These are phyloP conservation scores for Sebastes flavidus DNA, from an alignment of 2,797 vertebrate genomes.

Conservation along the genomic window DNA sequence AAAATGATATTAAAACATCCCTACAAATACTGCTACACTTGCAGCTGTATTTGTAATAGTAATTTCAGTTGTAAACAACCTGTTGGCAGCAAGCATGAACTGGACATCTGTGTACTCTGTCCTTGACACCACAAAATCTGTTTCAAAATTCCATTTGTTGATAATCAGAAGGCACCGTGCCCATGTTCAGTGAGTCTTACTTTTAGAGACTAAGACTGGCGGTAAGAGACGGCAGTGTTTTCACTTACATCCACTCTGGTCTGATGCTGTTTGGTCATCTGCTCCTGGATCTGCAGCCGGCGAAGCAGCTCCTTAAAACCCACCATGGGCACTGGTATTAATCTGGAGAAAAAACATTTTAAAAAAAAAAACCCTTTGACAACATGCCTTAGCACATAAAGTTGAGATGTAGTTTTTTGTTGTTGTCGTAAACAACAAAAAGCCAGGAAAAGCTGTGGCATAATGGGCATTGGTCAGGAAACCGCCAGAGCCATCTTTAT, in stretches of 20 bases:
- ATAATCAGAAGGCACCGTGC: background rate
- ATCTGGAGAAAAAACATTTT: conserved; percentile 71
- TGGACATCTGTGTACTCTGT: conserved; percentile 47
- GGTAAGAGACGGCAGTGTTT: background rate
- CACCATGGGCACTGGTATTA: conserved; percentile 98
- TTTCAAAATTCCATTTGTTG: conserved; percentile 20
- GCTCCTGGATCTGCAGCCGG: conserved; percentile 95
- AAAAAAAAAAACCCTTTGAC: background rate
- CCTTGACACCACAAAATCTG: conserved; percentile 35
- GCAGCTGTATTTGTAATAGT: conserved; percentile 7
- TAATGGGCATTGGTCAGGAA: background rate
- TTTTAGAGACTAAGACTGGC: background rate
- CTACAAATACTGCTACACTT: background rate
- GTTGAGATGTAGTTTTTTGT: background rate
- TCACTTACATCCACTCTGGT: conserved; percentile 93
- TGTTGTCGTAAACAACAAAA: background rate
- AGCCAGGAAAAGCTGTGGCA: background rate
- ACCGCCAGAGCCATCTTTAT: background rate
- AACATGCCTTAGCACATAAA: background rate
- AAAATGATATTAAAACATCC: background rate
- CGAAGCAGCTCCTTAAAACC: conserved; percentile 96
- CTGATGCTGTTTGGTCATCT: conserved; percentile 99
- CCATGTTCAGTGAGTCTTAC: background rate
- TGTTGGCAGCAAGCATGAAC: conserved; percentile 23
- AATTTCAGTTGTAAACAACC: conserved; percentile 10